These are phyloP conservation scores for Leptinotarsa lineolata DNA, from an alignment of 1,140 invertebrate genomes.

Conservation along the genomic window DNA sequence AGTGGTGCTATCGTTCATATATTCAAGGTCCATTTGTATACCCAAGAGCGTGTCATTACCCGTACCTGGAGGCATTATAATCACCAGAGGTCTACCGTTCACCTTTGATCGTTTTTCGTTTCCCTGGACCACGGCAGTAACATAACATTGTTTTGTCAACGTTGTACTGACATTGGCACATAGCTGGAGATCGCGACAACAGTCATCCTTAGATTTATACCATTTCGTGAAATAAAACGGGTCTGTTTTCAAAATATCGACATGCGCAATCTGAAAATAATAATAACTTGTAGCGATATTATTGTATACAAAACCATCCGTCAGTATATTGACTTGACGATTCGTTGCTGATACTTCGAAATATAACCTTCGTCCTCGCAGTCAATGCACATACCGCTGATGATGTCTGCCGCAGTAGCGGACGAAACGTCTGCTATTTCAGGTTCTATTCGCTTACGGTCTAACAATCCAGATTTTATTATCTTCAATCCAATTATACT, in stretches of 20 bases:
- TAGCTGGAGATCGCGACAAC: background rate
- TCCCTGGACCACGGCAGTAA: background rate
- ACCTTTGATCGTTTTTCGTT: background rate
- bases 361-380: no score
- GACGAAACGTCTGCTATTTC: no score
- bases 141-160: background rate
- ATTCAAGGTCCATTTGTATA: constrained; percentile 2
- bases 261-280: background rate
- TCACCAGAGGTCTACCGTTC: background rate
- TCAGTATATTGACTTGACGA: no score
- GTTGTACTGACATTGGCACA: background rate
- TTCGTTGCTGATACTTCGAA: no score
- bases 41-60: background rate
- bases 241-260: background rate
- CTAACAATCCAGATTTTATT: no score
- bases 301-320: no score
- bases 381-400: no score
- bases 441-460: no score
- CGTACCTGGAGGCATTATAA: background rate
- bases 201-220: background rate
- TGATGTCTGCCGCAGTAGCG: no score
- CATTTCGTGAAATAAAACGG: background rate
- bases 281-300: background rate
- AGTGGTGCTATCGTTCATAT: background rate
- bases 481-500: no score